These are phyloP conservation scores for Atrina japonica DNA, from an alignment of 2,888 invertebrate genomes.

Conservation along the genomic window DNA sequence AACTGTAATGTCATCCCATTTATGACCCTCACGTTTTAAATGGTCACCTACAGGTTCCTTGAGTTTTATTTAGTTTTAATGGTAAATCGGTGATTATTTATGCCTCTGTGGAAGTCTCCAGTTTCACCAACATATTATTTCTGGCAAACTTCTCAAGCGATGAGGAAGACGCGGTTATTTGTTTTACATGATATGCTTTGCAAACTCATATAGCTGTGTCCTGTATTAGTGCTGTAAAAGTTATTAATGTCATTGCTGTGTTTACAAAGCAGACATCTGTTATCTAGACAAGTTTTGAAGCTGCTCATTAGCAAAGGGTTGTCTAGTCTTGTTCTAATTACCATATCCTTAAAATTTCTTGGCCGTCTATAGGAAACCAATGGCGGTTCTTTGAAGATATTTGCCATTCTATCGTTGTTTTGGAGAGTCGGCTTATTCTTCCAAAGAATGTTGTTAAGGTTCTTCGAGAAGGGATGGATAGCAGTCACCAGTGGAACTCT, in stretches of 20 bases:
- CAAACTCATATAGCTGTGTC: neutral
- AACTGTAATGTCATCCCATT: too few species aligned
- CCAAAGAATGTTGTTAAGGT: too few species aligned
- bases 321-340: conserved; percentile 9
- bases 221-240: conserved; percentile 3
- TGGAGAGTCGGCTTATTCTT: conserved; percentile 9
- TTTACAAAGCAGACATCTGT: conserved; percentile 1
- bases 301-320: conserved; percentile 2
- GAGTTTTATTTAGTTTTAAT: too few species aligned
- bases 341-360: neutral
- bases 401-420: conserved; percentile 1
- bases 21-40: too few species aligned
- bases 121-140: too few species aligned
- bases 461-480: conserved; percentile 2
- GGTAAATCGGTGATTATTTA: too few species aligned
- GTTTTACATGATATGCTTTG: neutral
- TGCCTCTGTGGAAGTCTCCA: too few species aligned
- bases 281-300: conserved; percentile 9
- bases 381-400: conserved; percentile 6
- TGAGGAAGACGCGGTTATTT: neutral
- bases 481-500: too few species aligned
- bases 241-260: neutral
- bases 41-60: too few species aligned
- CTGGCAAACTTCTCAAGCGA: too few species aligned
- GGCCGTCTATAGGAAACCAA: neutral